Conservation (phyloP, 2,797 vertebrate species). For the Botia almorhae region DNA sequence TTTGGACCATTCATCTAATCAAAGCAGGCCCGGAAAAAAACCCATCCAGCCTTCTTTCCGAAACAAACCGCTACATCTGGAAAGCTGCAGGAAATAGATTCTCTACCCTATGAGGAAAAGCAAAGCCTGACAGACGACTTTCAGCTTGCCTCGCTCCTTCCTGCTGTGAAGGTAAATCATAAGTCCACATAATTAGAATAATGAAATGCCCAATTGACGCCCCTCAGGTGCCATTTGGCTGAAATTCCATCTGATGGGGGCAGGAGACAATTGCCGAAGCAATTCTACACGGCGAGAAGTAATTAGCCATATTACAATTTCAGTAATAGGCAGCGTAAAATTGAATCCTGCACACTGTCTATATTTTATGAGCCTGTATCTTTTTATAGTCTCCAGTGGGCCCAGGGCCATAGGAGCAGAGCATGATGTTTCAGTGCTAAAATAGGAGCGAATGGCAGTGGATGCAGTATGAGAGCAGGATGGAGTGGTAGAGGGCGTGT, state of each 20-base stretch:
- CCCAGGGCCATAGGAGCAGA: constrained; percentile 29
- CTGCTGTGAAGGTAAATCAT: constrained; percentile 63
- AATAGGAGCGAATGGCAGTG: constrained; percentile 24
- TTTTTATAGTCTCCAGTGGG: constrained; percentile 60
- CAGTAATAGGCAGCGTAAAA: constrained; percentile 61
- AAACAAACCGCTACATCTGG: constrained; percentile 2
- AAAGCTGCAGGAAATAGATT: constrained; percentile 24
- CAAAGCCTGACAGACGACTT: not conserved
- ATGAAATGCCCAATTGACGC: constrained; percentile 70
- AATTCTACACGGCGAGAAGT: constrained; percentile 59
- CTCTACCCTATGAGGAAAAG: constrained; percentile 5
- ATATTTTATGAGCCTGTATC: constrained; percentile 52
- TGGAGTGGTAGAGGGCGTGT: not conserved
- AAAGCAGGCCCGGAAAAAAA: not conserved
- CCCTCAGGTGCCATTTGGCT: constrained; percentile 62
- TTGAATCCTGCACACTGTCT: constrained; percentile 58
- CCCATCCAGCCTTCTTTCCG: not conserved
- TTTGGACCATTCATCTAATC: not conserved
- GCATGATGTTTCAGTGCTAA: constrained; percentile 39
- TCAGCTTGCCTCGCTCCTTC: constrained; percentile 25
- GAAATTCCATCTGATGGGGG: constrained; percentile 58
- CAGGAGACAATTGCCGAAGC: constrained; percentile 61
- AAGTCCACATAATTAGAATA: constrained; percentile 64
- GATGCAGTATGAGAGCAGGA: constrained; percentile 24
- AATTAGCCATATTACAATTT: constrained; percentile 67